phyloP scores from a whole-genome alignment of 2,113 vertebrate genomes.

The Forbesichthys agassizii region DNA sequence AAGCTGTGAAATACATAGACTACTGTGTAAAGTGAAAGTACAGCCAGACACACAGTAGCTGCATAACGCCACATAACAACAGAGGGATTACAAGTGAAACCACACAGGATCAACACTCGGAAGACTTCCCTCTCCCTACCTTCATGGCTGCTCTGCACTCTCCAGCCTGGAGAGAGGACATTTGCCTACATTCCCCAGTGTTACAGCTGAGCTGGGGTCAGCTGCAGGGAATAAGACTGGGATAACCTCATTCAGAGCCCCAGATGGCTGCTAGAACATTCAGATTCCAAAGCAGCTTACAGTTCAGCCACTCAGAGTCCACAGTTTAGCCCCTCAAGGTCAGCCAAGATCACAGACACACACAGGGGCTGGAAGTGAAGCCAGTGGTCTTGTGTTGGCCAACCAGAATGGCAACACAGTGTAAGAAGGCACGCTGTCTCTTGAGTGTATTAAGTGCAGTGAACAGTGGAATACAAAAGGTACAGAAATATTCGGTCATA shows the following conservation, averaged over 20 bases:
- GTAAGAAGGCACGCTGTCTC: too few species aligned
- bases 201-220: constrained; percentile 65
- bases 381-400: constrained; percentile 62
- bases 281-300: constrained; percentile 67
- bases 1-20: too few species aligned
- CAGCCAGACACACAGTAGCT: background rate
- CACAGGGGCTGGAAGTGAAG: constrained; percentile 58
- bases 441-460: too few species aligned
- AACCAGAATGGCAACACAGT: constrained; percentile 39
- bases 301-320: constrained; percentile 63
- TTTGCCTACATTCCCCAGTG: constrained; percentile 46
- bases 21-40: too few species aligned
- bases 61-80: constrained; percentile 18
- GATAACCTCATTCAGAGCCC: constrained; percentile 66
- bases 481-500: background rate
- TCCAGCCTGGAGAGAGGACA: constrained; percentile 34
- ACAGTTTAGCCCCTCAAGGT: constrained; percentile 67
- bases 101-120: constrained; percentile 30
- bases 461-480: background rate
- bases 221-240: constrained; percentile 60
- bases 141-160: constrained; percentile 25
- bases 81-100: constrained; percentile 38
- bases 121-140: constrained; percentile 42
- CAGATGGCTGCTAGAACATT: constrained; percentile 65
- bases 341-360: constrained; percentile 72